Conservation (phyloP, 2,113 vertebrate genomes). For the Pachycephala philippinensis region DNA sequence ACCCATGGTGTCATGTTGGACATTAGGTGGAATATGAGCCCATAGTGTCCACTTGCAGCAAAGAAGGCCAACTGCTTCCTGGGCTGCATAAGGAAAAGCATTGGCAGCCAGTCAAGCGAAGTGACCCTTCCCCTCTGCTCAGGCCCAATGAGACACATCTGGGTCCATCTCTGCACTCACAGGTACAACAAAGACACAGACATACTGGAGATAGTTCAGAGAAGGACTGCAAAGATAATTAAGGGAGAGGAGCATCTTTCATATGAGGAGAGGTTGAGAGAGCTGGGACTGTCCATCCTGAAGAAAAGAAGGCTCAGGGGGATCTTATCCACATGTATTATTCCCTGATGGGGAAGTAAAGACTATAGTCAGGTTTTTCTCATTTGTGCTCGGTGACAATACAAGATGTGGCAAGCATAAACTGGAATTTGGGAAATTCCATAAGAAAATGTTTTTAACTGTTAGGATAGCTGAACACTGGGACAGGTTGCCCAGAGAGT, state of each 20-base stretch:
- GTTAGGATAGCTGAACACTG: not conserved
- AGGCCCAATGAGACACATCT: too few relatives aligned
- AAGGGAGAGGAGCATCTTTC: not conserved
- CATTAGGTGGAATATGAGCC: not conserved
- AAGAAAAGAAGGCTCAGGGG: not conserved
- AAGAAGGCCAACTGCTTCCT: not conserved
- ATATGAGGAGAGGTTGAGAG: not conserved
- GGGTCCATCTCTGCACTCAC: not conserved
- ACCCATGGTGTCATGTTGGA: fast-evolving
- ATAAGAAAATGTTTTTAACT: not conserved
- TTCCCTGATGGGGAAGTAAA: not conserved
- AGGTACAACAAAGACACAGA: not conserved
- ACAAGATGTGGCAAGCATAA: not conserved
- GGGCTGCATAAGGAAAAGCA: not conserved
- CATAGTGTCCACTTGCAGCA: not conserved
- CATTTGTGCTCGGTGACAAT: not conserved
- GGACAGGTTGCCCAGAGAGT: not conserved
- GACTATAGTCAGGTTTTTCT: not conserved
- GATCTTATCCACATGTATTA: not conserved
- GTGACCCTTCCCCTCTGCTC: not conserved
- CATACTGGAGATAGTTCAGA: not conserved
- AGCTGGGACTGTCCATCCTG: not conserved
- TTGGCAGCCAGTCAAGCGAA: not conserved
- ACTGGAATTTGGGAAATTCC: not conserved
- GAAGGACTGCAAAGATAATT: not conserved